Evolutionary conservation across 1,140 invertebrate species (phyloP).

Genomic region (Mamestra configurata): DNA sequence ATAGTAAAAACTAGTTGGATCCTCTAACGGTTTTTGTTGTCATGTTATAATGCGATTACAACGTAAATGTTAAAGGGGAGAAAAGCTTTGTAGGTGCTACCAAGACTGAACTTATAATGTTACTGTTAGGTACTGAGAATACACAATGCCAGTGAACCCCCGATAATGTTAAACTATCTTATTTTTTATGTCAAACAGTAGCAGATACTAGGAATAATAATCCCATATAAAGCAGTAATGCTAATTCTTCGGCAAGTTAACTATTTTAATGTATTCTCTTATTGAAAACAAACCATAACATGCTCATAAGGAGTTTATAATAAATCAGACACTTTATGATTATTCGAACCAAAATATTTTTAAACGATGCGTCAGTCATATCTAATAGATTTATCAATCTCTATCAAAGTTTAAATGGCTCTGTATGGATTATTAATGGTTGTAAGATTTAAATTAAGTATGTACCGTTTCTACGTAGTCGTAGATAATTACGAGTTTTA

Average conservation of each 20-base stretch:
- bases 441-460: conserved; percentile 50
- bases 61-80: conserved; percentile 42
- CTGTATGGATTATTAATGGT: conserved; percentile 46
- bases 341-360: conserved; percentile 36
- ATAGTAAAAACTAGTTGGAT: conserved; percentile 34
- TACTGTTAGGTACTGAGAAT: conserved; percentile 17
- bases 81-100: background rate
- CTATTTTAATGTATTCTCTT: background rate
- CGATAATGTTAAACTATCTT: background rate
- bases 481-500: conserved; percentile 39
- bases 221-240: too few relatives aligned
- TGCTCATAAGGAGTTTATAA: conserved; percentile 17
- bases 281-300: conserved; percentile 12
- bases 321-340: conserved; percentile 35
- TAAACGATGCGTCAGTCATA: conserved; percentile 35
- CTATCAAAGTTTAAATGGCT: conserved; percentile 44
- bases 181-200: background rate
- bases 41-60: conserved; percentile 44
- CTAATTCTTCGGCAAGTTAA: background rate
- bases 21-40: conserved; percentile 41
- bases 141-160: background rate
- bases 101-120: conserved; percentile 28
- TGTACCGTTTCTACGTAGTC: conserved; percentile 36
- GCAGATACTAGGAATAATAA: background rate
- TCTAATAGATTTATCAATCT: conserved; percentile 50